phyloP scores from a whole-genome alignment of 2,888 invertebrate species.

The Drosophila kambysellisi region DNA sequence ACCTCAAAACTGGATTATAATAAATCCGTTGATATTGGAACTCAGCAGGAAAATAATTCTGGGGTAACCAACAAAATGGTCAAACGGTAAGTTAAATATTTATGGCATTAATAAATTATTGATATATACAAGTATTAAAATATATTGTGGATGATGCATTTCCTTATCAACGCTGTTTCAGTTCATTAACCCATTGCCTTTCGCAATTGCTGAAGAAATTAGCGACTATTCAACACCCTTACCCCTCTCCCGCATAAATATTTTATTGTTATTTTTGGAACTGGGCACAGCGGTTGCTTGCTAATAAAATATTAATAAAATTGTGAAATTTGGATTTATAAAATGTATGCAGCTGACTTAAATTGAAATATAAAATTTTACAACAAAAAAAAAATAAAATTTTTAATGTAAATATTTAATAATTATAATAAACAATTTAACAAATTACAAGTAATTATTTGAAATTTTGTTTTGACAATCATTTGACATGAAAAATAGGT shows the following conservation, averaged over 20 bases:
- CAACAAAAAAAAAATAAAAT: too few relatives aligned
- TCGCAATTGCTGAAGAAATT: constrained; percentile 56
- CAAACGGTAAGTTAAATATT: constrained; percentile 83
- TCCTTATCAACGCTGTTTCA: constrained; percentile 37
- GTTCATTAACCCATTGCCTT: constrained; percentile 67
- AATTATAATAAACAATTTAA: neutral
- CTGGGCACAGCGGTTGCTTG: neutral
- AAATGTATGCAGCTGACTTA: neutral
- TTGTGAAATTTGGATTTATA: neutral
- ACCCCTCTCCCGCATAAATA: constrained; percentile 41
- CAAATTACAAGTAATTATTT: neutral
- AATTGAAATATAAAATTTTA: neutral
- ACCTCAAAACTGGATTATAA: constrained; percentile 85
- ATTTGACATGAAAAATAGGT: neutral
- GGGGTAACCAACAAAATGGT: constrained; percentile 85
- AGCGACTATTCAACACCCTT: constrained; percentile 20
- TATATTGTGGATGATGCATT: constrained; percentile 13
- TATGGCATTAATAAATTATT: neutral
- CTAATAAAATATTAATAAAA: neutral
- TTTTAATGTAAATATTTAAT: neutral
- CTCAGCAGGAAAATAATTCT: constrained; percentile 85
- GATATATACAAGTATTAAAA: neutral
- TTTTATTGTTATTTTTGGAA: constrained; percentile 34
- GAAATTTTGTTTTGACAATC: neutral
- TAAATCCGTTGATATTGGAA: constrained; percentile 85